phyloP scores from a whole-genome alignment of 2,797 vertebrate species.

The Gila robusta region DNA sequence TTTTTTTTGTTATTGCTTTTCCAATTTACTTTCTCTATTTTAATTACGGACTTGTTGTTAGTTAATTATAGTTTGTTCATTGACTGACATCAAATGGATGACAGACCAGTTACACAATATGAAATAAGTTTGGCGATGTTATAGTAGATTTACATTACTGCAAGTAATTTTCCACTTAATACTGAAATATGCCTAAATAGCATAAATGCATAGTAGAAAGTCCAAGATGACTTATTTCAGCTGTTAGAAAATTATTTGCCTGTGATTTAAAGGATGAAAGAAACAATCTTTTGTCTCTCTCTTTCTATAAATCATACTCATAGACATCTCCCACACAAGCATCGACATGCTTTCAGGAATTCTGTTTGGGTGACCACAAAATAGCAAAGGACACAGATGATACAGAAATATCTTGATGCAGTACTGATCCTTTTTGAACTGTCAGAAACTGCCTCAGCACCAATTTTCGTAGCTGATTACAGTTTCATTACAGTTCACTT shows the following conservation, averaged over 20 bases:
- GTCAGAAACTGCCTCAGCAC: neutral
- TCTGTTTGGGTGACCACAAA: neutral
- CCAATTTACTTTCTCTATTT: neutral
- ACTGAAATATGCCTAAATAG: neutral
- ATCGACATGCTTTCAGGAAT: neutral
- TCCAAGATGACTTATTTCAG: neutral
- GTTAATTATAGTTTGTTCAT: neutral
- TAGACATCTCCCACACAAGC: neutral
- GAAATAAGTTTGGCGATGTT: neutral
- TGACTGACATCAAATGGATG: neutral
- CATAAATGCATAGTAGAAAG: neutral
- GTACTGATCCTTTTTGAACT: neutral
- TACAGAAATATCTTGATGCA: slow-evolving; percentile 2
- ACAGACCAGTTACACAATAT: neutral
- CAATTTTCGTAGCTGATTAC: neutral
- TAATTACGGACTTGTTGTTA: neutral
- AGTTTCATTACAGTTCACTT: slow-evolving; percentile 13
- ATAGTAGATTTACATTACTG: neutral
- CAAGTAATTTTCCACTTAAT: neutral
- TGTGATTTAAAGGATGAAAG: neutral
- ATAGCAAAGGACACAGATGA: slow-evolving; percentile 26
- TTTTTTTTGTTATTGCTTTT: neutral
- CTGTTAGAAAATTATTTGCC: neutral
- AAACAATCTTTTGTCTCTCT: neutral
- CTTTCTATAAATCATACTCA: neutral